These are phyloP conservation scores for Leucoraja ocellata DNA, from an alignment of 2,797 vertebrate species.

Conservation along the genomic window DNA sequence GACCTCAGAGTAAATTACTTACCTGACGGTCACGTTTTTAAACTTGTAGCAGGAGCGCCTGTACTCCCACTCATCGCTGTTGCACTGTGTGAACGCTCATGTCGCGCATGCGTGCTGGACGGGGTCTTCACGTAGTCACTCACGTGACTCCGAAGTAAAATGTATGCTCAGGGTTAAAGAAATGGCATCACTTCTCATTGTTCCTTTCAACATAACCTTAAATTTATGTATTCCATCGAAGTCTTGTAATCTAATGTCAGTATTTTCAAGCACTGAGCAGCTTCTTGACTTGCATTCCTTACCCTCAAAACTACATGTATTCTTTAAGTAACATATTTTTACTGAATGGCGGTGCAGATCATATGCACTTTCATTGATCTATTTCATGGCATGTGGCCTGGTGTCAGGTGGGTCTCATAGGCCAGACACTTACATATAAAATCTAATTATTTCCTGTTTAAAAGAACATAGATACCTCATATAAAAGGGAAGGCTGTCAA, in stretches of 20 bases:
- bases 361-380: not conserved
- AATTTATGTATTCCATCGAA: not conserved
- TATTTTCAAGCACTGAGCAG: not conserved
- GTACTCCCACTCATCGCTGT: too few relatives aligned
- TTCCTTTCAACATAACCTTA: not conserved
- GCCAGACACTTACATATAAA: not conserved
- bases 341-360: not conserved
- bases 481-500: not conserved
- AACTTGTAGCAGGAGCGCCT: too few relatives aligned
- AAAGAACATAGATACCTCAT: not conserved
- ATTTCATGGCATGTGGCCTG: not conserved
- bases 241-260: not conserved
- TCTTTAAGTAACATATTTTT: not conserved
- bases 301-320: not conserved
- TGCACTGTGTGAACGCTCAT: too few relatives aligned
- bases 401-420: not conserved
- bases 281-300: not conserved
- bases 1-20: too few relatives aligned
- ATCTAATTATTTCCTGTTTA: slow-evolving; percentile 26
- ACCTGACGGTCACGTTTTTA: too few relatives aligned
- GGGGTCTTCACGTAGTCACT: too few relatives aligned
- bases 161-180: not conserved
- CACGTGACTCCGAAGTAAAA: too few relatives aligned
- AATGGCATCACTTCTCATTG: not conserved
- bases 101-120: too few relatives aligned